A percentile compares a stretch with the other conserved stretches of the same genome.
These are phyloP conservation scores for Enoplolaimus lenunculus DNA, from an alignment of 2,888 invertebrate genomes.

Conservation along the genomic window DNA sequence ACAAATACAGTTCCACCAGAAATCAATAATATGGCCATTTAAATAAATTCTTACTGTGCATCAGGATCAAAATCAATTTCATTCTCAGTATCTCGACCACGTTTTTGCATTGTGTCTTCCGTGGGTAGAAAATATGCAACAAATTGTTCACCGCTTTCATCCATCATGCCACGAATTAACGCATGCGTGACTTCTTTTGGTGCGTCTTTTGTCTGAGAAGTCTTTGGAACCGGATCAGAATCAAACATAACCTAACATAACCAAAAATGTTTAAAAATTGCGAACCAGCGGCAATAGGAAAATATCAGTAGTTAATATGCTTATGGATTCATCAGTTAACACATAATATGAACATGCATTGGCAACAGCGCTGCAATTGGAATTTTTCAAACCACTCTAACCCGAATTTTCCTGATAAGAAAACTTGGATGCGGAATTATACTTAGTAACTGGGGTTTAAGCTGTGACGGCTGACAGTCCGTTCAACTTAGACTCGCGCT, in stretches of 20 bases:
- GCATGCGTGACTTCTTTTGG: conserved; percentile 94
- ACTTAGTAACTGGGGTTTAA: no score
- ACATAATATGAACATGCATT: no score
- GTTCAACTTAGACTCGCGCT: no score
- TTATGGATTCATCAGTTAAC: no score
- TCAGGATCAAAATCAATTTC: conserved; percentile 61
- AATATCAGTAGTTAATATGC: no score
- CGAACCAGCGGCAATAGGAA: no score
- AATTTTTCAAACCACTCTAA: no score
- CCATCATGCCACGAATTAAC: conserved; percentile 98
- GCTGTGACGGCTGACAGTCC: no score
- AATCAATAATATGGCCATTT: conserved; percentile 9
- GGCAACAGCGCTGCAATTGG: no score
- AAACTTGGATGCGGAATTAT: no score
- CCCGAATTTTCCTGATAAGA: no score
- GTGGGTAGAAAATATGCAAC: conserved; percentile 95
- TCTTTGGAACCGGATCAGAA: conserved; percentile 89
- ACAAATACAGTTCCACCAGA: neutral
- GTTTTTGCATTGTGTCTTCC: conserved; percentile 73
- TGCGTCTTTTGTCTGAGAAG: conserved; percentile 65
- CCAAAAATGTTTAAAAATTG: no score
- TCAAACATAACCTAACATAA: conserved; percentile 74
- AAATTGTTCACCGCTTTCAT: conserved; percentile 95
- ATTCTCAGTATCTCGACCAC: conserved; percentile 63
- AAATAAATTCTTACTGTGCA: conserved; percentile 51